Evolutionary conservation across 1,140 invertebrate genomes (phyloP).

Genomic region (Listronotus oregonensis): DNA sequence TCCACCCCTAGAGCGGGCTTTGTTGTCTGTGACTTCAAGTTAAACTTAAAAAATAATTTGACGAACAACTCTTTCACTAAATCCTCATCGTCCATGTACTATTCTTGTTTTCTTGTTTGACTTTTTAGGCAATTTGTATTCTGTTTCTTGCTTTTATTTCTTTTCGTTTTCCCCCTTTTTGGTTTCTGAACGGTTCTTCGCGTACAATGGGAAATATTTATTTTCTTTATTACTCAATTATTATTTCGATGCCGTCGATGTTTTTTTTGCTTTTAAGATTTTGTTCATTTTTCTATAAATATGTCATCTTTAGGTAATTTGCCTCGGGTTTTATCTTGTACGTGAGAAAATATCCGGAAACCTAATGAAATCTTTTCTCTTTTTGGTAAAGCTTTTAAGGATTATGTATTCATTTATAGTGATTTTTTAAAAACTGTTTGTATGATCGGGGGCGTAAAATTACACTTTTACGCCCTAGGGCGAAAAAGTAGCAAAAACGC

Average conservation of each 20-base stretch:
- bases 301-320: background rate
- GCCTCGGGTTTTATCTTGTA: background rate
- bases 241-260: conserved; percentile 16
- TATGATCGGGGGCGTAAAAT: too few species aligned
- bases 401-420: too few species aligned
- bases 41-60: too few species aligned
- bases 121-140: conserved; percentile 23
- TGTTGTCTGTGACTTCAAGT: too few species aligned
- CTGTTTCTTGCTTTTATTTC: conserved; percentile 22
- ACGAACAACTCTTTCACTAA: too few species aligned
- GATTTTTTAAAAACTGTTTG: too few species aligned
- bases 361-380: too few species aligned
- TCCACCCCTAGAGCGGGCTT: too few species aligned
- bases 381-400: too few species aligned
- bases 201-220: conserved; percentile 20
- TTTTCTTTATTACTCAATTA: conserved; percentile 22
- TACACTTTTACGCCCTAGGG: too few species aligned
- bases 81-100: background rate
- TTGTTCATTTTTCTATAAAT: background rate
- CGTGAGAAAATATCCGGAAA: too few species aligned
- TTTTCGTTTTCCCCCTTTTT: conserved; percentile 23
- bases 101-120: conserved; percentile 20
- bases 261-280: conserved; percentile 13
- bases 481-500: too few species aligned
- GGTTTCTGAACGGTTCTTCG: conserved; percentile 3